A percentile compares a stretch with the other conserved stretches of the same genome.
These are phyloP conservation scores for Lepisosteus osseus DNA, from an alignment of 2,113 vertebrate species.

Conservation along the genomic window DNA sequence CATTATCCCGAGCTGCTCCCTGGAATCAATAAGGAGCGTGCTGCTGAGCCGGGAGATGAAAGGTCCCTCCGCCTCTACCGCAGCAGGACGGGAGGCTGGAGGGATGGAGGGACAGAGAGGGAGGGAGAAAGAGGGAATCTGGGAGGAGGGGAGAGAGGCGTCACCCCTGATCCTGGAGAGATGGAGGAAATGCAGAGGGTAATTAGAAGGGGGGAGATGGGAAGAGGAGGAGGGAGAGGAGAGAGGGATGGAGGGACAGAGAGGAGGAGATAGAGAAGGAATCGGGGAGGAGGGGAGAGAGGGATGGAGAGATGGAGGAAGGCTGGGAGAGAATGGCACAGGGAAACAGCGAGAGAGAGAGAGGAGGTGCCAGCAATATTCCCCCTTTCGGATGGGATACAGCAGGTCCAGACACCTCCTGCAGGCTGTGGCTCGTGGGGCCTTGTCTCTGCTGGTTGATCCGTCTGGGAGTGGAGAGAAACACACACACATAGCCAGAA, in stretches of 20 bases:
- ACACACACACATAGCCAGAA: no score
- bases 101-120: slow-evolving; percentile 29
- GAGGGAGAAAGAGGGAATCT: not conserved
- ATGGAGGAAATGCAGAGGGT: slow-evolving; percentile 11
- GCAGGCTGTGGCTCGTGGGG: no score
- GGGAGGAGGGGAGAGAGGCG: not conserved
- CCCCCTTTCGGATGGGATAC: no score
- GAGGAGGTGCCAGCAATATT: slow-evolving; percentile 13
- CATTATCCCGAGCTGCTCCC: slow-evolving; percentile 1
- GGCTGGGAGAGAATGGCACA: no score
- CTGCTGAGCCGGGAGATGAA: no score
- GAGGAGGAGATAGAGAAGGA: no score
- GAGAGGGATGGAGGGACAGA: no score
- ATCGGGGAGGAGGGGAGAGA: no score
- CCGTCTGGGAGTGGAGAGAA: no score
- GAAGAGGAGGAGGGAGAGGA: not conserved
- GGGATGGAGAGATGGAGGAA: no score
- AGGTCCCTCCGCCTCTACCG: slow-evolving; percentile 19
- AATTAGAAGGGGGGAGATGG: slow-evolving; percentile 2
- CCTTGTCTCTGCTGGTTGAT: no score
- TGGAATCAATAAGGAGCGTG: slow-evolving; percentile 14
- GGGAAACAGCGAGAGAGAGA: not conserved
- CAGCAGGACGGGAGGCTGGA: not conserved
- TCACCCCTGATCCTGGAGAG: slow-evolving; percentile 8
- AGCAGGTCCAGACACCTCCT: no score